Percentiles rank a stretch among this genome's conserved stretches.
phyloP scores from a whole-genome alignment of 2,888 invertebrate species.

The Chloromyia formosa region DNA sequence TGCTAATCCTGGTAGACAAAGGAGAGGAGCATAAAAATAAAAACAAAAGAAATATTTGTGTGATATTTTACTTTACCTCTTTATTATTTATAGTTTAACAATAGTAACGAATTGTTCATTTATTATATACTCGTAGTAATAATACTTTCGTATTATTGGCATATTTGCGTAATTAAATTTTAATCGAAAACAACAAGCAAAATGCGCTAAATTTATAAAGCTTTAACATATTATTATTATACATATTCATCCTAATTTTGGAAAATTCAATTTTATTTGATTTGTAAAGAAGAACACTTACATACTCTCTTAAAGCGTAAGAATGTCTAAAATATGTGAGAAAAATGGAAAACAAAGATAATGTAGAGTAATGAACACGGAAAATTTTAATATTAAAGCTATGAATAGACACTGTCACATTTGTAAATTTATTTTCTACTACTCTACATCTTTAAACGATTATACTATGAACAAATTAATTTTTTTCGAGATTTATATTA shows the following conservation, averaged over 20 bases:
- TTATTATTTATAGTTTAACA: neutral
- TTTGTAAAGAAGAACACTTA: neutral
- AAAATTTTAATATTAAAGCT: neutral
- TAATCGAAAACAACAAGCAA: neutral
- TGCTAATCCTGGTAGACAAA: neutral
- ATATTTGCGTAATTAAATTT: neutral
- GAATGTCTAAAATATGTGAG: constrained; percentile 1
- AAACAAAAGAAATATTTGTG: constrained; percentile 4
- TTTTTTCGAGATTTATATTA: neutral
- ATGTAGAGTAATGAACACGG: neutral
- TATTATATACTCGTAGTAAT: neutral
- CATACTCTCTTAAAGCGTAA: neutral
- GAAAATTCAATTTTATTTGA: neutral
- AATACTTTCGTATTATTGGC: neutral
- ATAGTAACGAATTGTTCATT: neutral
- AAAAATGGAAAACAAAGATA: neutral
- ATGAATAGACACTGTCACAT: neutral
- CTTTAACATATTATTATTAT: neutral
- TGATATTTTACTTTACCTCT: constrained; percentile 24
- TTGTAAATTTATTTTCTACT: neutral
- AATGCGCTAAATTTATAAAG: neutral
- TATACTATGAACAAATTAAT: neutral
- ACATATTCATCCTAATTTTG: neutral
- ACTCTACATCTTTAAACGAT: neutral
- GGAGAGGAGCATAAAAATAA: neutral